phyloP scores from a whole-genome alignment of 2,888 invertebrate species.

The Cephus nigrinus region DNA sequence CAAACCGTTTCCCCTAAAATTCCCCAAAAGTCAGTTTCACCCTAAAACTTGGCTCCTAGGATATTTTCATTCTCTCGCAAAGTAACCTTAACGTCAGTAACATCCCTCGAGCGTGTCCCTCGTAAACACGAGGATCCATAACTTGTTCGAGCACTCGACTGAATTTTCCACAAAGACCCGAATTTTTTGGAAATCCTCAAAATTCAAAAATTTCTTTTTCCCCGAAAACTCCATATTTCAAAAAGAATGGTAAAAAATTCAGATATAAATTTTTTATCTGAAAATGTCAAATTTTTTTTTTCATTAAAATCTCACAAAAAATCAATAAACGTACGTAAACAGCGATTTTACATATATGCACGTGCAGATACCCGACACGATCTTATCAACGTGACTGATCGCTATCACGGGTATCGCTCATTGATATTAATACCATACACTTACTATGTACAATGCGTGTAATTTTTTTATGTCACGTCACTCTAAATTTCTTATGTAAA shows the following conservation, averaged over 20 bases:
- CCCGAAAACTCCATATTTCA: background rate
- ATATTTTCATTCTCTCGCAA: background rate
- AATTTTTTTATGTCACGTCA: background rate
- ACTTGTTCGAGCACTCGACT: background rate
- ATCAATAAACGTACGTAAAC: background rate
- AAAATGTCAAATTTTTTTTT: background rate
- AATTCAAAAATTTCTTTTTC: background rate
- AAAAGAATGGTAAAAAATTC: too few species aligned
- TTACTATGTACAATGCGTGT: too few species aligned
- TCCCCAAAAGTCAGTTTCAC: background rate
- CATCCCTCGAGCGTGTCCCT: background rate
- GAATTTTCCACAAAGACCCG: background rate
- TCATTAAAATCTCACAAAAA: background rate
- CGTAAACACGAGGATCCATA: background rate
- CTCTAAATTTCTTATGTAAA: background rate
- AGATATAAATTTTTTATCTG: too few species aligned
- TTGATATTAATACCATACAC: background rate
- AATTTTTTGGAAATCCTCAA: background rate
- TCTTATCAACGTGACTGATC: background rate
- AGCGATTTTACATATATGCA: background rate
- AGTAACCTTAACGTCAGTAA: background rate
- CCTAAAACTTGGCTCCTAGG: background rate
- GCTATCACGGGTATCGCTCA: background rate
- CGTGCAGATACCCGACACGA: background rate
- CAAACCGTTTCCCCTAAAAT: slow-evolving; percentile 11